A percentile compares a stretch with the other conserved stretches of the same genome.
phyloP scores from a whole-genome alignment of 2,797 vertebrate species.

The Decapterus maruadsi region DNA sequence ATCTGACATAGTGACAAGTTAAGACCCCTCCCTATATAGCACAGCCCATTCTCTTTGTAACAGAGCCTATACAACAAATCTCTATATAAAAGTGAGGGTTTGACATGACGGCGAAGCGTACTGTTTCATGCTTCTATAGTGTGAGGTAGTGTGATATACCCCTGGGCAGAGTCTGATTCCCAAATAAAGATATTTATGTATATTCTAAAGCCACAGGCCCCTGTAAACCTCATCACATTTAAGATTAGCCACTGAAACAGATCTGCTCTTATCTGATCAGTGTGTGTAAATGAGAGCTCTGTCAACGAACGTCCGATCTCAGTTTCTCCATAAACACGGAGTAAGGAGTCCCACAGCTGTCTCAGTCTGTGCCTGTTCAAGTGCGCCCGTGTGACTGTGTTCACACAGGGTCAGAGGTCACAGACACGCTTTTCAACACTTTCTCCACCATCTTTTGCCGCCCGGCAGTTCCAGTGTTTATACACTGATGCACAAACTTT shows the following conservation, averaged over 20 bases:
- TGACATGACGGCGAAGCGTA: constrained; percentile 32
- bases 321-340: constrained; percentile 67
- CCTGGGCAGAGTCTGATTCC: constrained; percentile 27
- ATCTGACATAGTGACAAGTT: not conserved
- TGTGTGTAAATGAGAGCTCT: constrained; percentile 67
- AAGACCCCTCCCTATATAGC: not conserved
- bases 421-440: constrained; percentile 36
- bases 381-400: constrained; percentile 13
- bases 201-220: constrained; percentile 37
- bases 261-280: constrained; percentile 63
- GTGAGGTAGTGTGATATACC: constrained; percentile 50
- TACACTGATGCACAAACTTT: constrained; percentile 1
- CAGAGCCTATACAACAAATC: not conserved
- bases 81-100: constrained; percentile 10
- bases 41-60: not conserved
- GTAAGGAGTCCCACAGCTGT: constrained; percentile 64
- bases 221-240: constrained; percentile 69
- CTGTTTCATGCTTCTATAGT: constrained; percentile 42
- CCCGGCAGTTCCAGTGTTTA: constrained; percentile 33
- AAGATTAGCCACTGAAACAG: constrained; percentile 69
- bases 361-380: not conserved
- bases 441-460: constrained; percentile 4
- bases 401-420: constrained; percentile 62
- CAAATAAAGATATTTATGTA: constrained; percentile 70
- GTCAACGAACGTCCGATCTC: constrained; percentile 59